Percentiles rank a stretch among this genome's conserved stretches.
Conservation (phyloP, 2,888 invertebrate genomes). For the Myopa testacea region DNA sequence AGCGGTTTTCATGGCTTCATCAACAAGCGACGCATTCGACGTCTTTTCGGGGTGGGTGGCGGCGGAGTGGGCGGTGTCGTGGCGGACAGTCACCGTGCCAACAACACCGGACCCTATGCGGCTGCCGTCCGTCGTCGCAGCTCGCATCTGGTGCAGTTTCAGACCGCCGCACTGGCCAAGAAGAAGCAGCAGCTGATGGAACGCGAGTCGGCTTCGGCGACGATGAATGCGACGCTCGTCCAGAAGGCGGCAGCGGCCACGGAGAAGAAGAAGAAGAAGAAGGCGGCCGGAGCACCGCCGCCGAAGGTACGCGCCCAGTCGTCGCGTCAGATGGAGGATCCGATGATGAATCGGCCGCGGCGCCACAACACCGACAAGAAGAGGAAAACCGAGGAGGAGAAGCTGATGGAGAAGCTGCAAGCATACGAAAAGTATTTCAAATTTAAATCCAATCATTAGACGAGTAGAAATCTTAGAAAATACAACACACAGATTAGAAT, state of each 20-base stretch:
- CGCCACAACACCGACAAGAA: slow-evolving; percentile 51
- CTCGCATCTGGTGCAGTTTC: slow-evolving; percentile 60
- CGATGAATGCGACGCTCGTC: slow-evolving; percentile 57
- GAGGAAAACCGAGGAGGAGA: slow-evolving; percentile 47
- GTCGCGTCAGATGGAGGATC: slow-evolving; percentile 63
- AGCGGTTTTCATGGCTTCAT: slow-evolving; percentile 57
- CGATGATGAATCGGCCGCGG: slow-evolving; percentile 65
- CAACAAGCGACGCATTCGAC: slow-evolving; percentile 60
- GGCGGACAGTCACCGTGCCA: neutral
- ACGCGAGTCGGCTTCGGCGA: slow-evolving; percentile 59
- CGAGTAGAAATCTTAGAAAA: slow-evolving; percentile 22
- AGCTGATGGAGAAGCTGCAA: slow-evolving; percentile 50
- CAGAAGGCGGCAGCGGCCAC: slow-evolving; percentile 49
- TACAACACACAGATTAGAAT: slow-evolving; percentile 19
- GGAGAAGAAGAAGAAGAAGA: slow-evolving; percentile 62
- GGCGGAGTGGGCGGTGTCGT: slow-evolving; percentile 41
- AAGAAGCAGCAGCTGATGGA: slow-evolving; percentile 58
- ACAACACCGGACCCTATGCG: slow-evolving; percentile 48
- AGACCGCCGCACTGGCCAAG: slow-evolving; percentile 50
- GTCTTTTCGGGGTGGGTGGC: slow-evolving; percentile 58
- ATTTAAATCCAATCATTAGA: neutral
- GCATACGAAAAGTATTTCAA: slow-evolving; percentile 47
- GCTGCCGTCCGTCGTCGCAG: slow-evolving; percentile 58
- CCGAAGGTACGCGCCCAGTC: slow-evolving; percentile 54
- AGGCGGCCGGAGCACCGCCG: slow-evolving; percentile 60